Percentiles rank a stretch among this genome's conserved stretches.
These are phyloP conservation scores for Equus przewalskii DNA, from an alignment of 2,113 vertebrate genomes.

Conservation along the genomic window DNA sequence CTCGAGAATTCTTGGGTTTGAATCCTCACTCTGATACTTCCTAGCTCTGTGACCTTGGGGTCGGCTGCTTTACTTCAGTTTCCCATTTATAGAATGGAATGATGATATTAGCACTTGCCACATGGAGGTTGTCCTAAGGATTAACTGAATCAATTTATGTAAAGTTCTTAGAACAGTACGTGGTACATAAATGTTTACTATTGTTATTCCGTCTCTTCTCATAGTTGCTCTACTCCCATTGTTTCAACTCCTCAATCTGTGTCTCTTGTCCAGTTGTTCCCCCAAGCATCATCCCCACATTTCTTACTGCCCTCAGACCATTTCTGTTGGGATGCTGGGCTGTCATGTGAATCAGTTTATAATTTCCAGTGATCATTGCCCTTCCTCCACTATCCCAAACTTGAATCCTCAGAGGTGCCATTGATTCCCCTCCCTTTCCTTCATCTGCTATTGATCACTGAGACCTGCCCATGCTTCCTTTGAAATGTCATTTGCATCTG, in stretches of 20 bases:
- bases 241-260: not conserved
- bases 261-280: not conserved
- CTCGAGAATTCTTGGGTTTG: not conserved
- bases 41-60: not conserved
- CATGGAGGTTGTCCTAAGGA: not conserved
- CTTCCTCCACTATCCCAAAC: not conserved
- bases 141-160: not conserved
- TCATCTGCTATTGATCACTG: not conserved
- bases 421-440: not conserved
- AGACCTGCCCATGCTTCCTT: not conserved
- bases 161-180: not conserved
- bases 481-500: slow-evolving; percentile 39
- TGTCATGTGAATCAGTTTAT: not conserved
- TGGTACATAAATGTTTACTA: not conserved
- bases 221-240: not conserved
- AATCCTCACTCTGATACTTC: not conserved
- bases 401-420: not conserved
- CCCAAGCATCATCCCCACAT: not conserved
- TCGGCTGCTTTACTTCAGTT: not conserved
- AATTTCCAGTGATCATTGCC: slow-evolving; percentile 16
- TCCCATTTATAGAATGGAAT: not conserved
- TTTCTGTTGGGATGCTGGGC: not conserved
- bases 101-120: not conserved
- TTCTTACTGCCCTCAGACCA: not conserved
- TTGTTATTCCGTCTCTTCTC: slow-evolving; percentile 17